Conservation (phyloP, 2,797 vertebrate genomes). For the Euthynnus affinis region DNA sequence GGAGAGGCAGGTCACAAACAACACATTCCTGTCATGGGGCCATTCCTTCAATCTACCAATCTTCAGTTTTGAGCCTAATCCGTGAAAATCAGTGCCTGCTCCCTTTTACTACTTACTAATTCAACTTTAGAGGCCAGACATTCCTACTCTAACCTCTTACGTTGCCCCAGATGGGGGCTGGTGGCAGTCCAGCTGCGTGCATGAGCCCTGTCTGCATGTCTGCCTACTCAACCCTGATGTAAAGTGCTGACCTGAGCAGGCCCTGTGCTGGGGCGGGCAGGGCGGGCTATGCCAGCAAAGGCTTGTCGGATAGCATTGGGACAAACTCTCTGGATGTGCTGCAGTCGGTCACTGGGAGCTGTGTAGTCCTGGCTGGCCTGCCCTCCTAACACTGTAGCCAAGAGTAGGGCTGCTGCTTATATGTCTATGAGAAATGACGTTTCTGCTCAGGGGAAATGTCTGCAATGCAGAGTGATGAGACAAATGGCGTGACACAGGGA, state of each 20-base stretch:
- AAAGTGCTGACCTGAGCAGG: conserved; percentile 81
- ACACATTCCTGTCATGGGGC: conserved; percentile 69
- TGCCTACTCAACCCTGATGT: conserved; percentile 75
- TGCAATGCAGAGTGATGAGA: conserved; percentile 15
- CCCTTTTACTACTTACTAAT: conserved; percentile 69
- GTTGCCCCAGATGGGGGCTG: conserved; percentile 51
- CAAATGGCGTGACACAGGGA: conserved; percentile 10
- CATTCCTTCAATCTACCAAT: conserved; percentile 57
- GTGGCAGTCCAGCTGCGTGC: conserved; percentile 51
- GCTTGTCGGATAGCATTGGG: conserved; percentile 75
- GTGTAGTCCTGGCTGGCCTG: conserved; percentile 37
- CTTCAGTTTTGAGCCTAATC: conserved; percentile 71
- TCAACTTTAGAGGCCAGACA: conserved; percentile 66
- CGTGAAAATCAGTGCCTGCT: conserved; percentile 72
- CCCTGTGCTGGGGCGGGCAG: conserved; percentile 47
- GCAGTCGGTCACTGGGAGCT: conserved; percentile 45
- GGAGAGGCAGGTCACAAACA: conserved; percentile 53
- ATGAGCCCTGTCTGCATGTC: conserved; percentile 60
- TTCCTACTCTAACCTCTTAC: conserved; percentile 64
- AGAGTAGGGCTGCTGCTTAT: conserved; percentile 22
- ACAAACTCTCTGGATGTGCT: conserved; percentile 53
- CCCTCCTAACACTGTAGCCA: conserved; percentile 24
- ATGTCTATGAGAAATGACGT: conserved; percentile 30
- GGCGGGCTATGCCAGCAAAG: conserved; percentile 62
- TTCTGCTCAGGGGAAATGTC: conserved; percentile 32